These are phyloP conservation scores for Anhinga anhinga DNA, from an alignment of 2,113 vertebrate species.

Conservation along the genomic window DNA sequence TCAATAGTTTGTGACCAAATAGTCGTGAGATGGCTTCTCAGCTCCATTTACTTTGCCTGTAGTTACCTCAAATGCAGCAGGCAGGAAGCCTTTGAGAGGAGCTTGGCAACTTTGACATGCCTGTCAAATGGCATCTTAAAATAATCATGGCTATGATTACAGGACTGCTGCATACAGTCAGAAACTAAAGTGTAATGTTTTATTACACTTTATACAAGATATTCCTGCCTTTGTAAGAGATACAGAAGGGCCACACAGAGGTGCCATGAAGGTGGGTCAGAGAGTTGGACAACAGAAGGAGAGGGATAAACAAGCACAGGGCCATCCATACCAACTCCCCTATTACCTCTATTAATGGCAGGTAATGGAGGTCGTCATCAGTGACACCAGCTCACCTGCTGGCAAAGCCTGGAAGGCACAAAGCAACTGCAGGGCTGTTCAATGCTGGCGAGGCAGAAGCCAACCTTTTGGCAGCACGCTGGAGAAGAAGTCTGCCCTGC, in stretches of 20 bases:
- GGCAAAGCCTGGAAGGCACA: not conserved
- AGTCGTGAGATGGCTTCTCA: not conserved
- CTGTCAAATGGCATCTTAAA: not conserved
- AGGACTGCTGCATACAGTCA: not conserved
- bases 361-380: accelerated
- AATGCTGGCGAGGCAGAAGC: not conserved
- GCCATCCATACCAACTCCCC: not conserved
- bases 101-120: not conserved
- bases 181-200: not conserved
- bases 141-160: not conserved
- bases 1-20: not conserved
- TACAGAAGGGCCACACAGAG: not conserved
- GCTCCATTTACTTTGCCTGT: not conserved
- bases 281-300: not conserved
- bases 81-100: not conserved
- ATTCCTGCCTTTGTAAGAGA: not conserved
- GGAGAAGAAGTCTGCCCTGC: not conserved
- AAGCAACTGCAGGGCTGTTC: not conserved
- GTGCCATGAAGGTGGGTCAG: not conserved
- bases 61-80: not conserved
- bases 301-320: not conserved
- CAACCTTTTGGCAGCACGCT: not conserved
- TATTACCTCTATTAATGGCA: not conserved
- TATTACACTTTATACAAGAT: not conserved
- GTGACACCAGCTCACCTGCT: not conserved